Evolutionary conservation across 2,888 invertebrate species (phyloP), one percentile per base, ranked within the genome.

Genomic region (Orthonevra nobilis): DNA sequence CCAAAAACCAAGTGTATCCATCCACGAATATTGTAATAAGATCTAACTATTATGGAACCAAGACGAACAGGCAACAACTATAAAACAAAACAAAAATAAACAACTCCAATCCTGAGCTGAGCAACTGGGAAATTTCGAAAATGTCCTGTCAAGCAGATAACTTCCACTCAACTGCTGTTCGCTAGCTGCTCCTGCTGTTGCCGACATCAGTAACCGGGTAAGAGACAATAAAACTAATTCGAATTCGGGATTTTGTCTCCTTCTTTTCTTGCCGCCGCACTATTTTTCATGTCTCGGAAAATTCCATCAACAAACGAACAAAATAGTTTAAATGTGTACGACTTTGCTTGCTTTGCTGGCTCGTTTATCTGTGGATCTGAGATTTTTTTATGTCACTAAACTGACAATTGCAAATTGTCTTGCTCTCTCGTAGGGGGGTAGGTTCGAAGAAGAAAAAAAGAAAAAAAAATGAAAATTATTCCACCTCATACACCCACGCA

Each of bases 81-180:
- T n/a, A 69, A 40, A 75, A 20, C 46, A 46, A 63, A 34, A 56
- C 28, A 32, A 19, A 60, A 46, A 58, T 42, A 63, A 64, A 58
- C 20, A 64, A 60, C 32, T 60, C 20, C 40, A 50, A 69, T 69
- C 28, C 20, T 34, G 34, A 36, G 15, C 30, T n/a, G n/a, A n/a
- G 20, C 6, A 52, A 38, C 20, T 56, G 14, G 20, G 44, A 17
- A 58, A 34, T 50, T 44, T 54, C 40, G 52, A 40, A 36, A 64
- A 64, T 64, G 38, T 72, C 26, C 38, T 46, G 64, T 58, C 58
- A 77, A 72, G 48, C 38, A 64, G 30, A 58, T 72, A 72, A 64
- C 50, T 72, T 64, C 58, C 64, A 46, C 40, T 60, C 58, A 58
- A 72, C 50, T 72, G 58, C 34, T 72, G 17, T 7, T 54, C n/a